Base-by-base conservation (phyloP, 2,888 invertebrate species). In the Yponomeuta plumbellus region DNA sequence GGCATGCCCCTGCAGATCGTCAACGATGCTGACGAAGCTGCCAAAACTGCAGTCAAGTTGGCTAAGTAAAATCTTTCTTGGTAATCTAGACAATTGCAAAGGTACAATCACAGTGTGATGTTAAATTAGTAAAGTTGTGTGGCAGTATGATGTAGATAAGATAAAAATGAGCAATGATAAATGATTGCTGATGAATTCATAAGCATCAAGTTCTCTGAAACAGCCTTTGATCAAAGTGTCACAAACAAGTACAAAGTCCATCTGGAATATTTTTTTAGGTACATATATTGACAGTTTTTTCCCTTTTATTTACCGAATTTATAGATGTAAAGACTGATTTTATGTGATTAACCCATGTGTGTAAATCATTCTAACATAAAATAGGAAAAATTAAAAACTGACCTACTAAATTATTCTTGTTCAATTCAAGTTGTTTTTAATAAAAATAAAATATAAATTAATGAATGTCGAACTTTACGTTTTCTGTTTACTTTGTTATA, bases 11-110 rank as follows among this genome's bases (percentile, higher is more conserved):
- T 99, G 70, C 92, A 94, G 67, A 95, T 96, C 39, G 97, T 98
- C 10, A 92, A 92, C 69, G 94, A 97, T 84, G 93, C 99, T 68
- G 99, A 98, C 74, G 97, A 98, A 80, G 99, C 99, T 17, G 99
- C 99, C 0, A 93, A 93, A 79, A 95, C 96, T 80, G 98, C 96
- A 64, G 98, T 99, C 1, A 83, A 90, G 71, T 70, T 88, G 58
- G 84, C 88, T n/a, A 66, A 71, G 17, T 72, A 71, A 61, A 11
- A 13, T 34, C 34, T 34, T 8, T 34, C 8, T 34, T 8, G 8
- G 8, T 8, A 8, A 34, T 34, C 8, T 10, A 34, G 34, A 5
- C 3, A 57, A 57, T 20, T 57, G 57, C n/a, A 1, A 57, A n/a
- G 21, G 10, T 6, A 57, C n/a, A 57, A 57, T 57, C 21, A 57